phyloP scores from a whole-genome alignment of 2,113 vertebrate species.

The Bothrops jararaca region DNA sequence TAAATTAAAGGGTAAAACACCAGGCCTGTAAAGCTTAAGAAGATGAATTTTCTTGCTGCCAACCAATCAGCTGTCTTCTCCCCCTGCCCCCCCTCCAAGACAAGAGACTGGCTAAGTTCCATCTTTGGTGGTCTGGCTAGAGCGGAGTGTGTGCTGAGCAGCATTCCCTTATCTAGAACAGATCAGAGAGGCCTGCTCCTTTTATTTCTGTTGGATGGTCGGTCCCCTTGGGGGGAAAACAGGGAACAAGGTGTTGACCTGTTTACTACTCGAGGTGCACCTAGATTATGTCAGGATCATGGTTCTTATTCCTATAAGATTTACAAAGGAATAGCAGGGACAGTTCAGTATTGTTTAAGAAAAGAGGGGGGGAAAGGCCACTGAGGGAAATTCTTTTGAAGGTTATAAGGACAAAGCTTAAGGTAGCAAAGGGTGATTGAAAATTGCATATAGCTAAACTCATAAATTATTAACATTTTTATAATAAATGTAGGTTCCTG shows the following conservation, averaged over 20 bases:
- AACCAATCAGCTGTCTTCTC: not conserved
- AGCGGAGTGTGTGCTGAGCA: not conserved
- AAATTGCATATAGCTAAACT: not conserved
- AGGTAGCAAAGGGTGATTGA: not conserved
- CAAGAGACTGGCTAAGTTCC: not conserved
- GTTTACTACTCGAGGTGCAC: not conserved
- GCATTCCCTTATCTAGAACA: not conserved
- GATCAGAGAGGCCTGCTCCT: not conserved
- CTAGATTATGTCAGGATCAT: not conserved
- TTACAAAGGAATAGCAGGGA: not conserved
- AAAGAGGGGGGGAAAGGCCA: not conserved
- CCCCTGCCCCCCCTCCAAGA: not conserved
- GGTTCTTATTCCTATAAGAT: not conserved
- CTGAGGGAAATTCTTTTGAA: accelerated
- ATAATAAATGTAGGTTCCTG: not conserved
- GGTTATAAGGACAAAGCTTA: not conserved
- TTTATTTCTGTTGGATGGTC: not conserved
- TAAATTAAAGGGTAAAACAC: not conserved
- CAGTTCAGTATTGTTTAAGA: not conserved
- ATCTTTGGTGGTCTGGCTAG: not conserved
- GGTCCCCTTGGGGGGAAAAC: not conserved
- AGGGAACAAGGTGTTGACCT: not conserved
- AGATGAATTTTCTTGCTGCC: not conserved
- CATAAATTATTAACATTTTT: not conserved
- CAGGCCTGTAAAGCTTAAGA: not conserved